Percentiles rank a stretch among this genome's conserved stretches.
These are phyloP conservation scores for Columba livia DNA, from an alignment of 2,113 vertebrate species.

Conservation along the genomic window DNA sequence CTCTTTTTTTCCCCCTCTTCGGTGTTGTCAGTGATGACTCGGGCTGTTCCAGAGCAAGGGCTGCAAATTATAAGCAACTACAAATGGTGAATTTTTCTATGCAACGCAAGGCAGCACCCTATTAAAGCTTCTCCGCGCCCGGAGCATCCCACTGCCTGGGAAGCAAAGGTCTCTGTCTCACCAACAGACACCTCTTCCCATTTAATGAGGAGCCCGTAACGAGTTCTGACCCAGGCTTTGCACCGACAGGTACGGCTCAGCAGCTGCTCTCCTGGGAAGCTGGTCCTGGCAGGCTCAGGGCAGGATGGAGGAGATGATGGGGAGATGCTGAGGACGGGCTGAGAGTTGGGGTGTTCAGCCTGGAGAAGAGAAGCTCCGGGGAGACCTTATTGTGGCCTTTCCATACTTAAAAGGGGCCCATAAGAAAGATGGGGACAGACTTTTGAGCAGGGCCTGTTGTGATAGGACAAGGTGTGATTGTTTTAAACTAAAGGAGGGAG, in stretches of 20 bases:
- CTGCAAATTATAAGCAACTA: not conserved
- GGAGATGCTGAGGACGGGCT: accelerated
- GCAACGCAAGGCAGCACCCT: not conserved
- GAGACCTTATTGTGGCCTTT: no score
- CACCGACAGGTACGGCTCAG: not conserved
- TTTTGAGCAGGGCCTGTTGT: no score
- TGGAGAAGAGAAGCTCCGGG: no score
- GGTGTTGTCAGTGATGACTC: not conserved
- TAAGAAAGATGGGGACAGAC: no score
- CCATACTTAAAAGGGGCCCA: no score
- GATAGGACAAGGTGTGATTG: no score
- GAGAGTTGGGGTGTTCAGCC: not conserved
- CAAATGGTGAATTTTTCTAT: not conserved
- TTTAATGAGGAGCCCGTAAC: no score
- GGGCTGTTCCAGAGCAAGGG: not conserved
- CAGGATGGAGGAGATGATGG: not conserved
- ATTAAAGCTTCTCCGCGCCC: not conserved
- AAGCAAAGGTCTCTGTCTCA: not conserved
- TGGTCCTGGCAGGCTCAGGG: not conserved
- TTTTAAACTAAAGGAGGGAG: no score
- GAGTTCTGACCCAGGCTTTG: not conserved
- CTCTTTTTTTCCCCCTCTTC: not conserved
- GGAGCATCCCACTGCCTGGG: not conserved
- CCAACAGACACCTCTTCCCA: accelerated
- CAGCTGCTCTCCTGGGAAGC: not conserved